Base-by-base conservation (phyloP, 2,797 vertebrate genomes). In the Galagoides demidoff region DNA sequence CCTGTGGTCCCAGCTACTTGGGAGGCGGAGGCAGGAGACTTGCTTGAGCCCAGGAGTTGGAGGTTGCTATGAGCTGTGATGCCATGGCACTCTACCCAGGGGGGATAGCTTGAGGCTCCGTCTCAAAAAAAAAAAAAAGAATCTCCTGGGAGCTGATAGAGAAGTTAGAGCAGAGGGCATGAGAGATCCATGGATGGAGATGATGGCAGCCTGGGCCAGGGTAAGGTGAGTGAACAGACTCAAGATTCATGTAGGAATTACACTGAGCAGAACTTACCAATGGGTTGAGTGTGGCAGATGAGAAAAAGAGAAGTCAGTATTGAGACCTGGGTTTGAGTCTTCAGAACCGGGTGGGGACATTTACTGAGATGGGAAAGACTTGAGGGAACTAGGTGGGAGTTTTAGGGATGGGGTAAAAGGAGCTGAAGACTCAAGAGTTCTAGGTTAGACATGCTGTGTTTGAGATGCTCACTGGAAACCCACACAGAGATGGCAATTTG, bases 171-270 rank as follows among this genome's bases (percentile, higher is more conserved):
- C 9, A 1, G 7, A n/a, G 12, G 5, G 19, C 45, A 9, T 0
- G 17, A 29, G 63, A 52, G 10, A 66, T 23, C 11, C 0, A 0
- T n/a, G 78, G n/a, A 0, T n/a, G 71, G 39, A 22, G 34, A 12
- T 10, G n/a, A 52, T 0, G 45, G 45, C 2, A 45, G 66, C 82
- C 29, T 39, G 29, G 66, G 57, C 22, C 22, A 22, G 31, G 66
- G 17, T 17, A 11, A 29, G 66, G 31, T 2, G 57, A n/a, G 29
- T 0, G 20, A 81, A 77, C 66, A 61, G 34, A 31, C 59, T 55
- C 0, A 0, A 78, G 86, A 49, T 57, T 34, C 3, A 0, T 11
- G 0, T 0, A 64, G 89, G 37, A 55, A 55, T 61, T 52, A 5
- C 19, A 64, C 39, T 55, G 49, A 45, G 57, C n/a, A 71, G 71